Evolutionary conservation across 2,888 invertebrate genomes (phyloP).

Genomic region (Pyrocoelia pectoralis): DNA sequence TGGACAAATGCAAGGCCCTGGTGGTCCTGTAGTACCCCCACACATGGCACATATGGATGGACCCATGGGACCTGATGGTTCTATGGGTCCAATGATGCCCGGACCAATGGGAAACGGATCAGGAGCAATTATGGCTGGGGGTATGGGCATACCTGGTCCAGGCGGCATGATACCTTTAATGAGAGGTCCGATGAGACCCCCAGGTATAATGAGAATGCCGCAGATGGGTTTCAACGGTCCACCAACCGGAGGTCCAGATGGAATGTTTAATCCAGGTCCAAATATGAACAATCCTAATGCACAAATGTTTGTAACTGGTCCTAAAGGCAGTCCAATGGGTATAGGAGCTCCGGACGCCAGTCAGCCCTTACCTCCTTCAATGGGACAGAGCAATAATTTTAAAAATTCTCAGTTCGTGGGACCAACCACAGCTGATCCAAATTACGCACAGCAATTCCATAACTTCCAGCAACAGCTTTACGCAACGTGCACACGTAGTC

Average conservation of each 20-base stretch:
- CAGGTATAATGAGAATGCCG: conserved; percentile 58
- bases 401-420: conserved; percentile 84
- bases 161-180: conserved; percentile 59
- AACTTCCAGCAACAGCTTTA: conserved; percentile 95
- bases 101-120: conserved; percentile 61
- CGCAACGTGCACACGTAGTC: conserved; percentile 81
- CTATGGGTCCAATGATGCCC: conserved; percentile 60
- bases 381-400: conserved; percentile 77
- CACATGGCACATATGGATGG: conserved; percentile 62
- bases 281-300: conserved; percentile 61
- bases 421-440: conserved; percentile 86
- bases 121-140: conserved; percentile 60
- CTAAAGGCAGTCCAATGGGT: conserved; percentile 67
- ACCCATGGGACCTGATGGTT: conserved; percentile 51
- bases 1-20: conserved; percentile 59
- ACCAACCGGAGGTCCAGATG: conserved; percentile 54
- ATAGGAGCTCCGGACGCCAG: conserved; percentile 68
- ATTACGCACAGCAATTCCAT: conserved; percentile 94
- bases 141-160: conserved; percentile 58
- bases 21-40: conserved; percentile 55
- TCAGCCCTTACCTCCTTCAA: conserved; percentile 80
- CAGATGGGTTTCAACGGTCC: conserved; percentile 58
- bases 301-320: conserved; percentile 68
- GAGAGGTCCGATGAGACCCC: conserved; percentile 59
- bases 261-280: conserved; percentile 56